Evolutionary conservation across 2,888 invertebrate genomes (phyloP).

Genomic region (Epinotia bilunana): DNA sequence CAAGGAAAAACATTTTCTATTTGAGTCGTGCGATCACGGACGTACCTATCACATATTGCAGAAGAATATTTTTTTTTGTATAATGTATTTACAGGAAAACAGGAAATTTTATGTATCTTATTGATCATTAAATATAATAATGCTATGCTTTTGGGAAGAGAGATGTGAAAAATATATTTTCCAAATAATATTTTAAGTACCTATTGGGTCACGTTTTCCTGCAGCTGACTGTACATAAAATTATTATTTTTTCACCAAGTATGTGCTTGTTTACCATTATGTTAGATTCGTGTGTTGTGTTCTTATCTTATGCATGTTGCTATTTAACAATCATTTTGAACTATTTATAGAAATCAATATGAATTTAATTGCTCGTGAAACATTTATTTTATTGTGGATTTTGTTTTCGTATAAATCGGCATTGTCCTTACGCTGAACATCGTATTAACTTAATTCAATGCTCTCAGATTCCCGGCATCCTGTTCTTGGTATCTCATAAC

Average conservation of each 20-base stretch:
- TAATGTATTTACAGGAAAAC: background rate
- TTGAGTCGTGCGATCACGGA: background rate
- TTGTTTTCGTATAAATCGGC: no score
- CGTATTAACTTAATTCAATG: background rate
- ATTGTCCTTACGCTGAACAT: background rate
- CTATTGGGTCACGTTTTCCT: background rate
- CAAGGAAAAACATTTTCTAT: background rate
- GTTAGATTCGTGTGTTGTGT: no score
- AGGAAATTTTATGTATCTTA: background rate
- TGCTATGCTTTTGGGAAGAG: background rate
- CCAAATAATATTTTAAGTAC: background rate
- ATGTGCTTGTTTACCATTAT: no score
- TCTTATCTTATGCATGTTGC: no score
- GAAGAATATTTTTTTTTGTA: background rate
- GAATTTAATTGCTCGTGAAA: no score
- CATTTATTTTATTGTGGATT: no score
- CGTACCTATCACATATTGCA: background rate
- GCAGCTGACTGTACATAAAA: no score
- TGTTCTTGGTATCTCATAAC: background rate
- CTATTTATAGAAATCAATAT: no score
- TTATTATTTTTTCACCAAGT: no score
- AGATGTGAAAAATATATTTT: background rate
- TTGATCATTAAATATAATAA: background rate
- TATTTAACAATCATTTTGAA: no score
- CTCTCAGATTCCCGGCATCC: background rate